Evolutionary conservation across 2,797 vertebrate genomes (phyloP).

Genomic region (Periparus ater): DNA sequence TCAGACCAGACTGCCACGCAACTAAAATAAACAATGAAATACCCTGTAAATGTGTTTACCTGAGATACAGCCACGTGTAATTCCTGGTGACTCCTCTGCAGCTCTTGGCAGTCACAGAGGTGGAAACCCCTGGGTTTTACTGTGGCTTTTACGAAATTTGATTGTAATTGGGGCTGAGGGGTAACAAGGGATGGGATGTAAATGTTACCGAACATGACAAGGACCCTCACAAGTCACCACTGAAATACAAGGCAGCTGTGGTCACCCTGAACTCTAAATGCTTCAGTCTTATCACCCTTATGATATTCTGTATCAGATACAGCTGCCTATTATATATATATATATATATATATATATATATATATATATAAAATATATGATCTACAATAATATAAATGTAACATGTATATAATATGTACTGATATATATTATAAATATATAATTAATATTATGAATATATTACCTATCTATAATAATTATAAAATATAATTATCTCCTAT

Average conservation of each 20-base stretch:
- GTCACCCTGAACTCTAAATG: not conserved
- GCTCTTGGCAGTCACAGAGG: not conserved
- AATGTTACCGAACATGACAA: not conserved
- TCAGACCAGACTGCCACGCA: accelerated
- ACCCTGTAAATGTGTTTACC: not conserved
- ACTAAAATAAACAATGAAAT: not conserved
- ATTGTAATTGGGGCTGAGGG: not conserved
- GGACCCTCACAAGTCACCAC: not conserved
- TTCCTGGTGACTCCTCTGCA: not conserved
- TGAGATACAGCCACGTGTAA: not conserved
- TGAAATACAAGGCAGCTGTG: not conserved
- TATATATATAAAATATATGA: not conserved
- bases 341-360: not conserved
- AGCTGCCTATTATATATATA: not conserved
- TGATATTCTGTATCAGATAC: not conserved
- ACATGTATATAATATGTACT: not conserved
- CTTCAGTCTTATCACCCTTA: not conserved
- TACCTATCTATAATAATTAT: not conserved
- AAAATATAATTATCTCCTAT: not conserved
- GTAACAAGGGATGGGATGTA: not conserved
- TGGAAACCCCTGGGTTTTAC: not conserved
- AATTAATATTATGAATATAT: no score
- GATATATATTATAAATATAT: not conserved
- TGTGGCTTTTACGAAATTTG: not conserved
- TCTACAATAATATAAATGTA: not conserved